Conservation (phyloP, 2,888 invertebrate species). For the Cremastobaeus sp. region DNA sequence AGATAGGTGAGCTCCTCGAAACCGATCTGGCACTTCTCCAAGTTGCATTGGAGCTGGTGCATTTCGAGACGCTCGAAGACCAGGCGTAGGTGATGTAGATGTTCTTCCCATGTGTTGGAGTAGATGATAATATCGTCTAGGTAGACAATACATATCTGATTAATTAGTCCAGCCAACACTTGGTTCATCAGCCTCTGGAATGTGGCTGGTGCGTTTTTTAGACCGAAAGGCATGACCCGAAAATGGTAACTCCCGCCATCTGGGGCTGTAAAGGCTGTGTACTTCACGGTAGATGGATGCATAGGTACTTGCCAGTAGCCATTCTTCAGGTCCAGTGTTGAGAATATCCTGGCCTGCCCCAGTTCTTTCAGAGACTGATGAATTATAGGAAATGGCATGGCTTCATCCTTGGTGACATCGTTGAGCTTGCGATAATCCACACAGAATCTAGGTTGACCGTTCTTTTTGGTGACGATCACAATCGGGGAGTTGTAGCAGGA, state of each 20-base stretch:
- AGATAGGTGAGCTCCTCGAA: slow-evolving; percentile 31
- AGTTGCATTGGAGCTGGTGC: slow-evolving; percentile 31
- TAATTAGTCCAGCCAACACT: slow-evolving; percentile 58
- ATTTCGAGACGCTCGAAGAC: slow-evolving; percentile 58
- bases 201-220: slow-evolving; percentile 47
- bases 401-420: slow-evolving; percentile 48
- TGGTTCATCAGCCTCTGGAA: slow-evolving; percentile 67
- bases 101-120: slow-evolving; percentile 54
- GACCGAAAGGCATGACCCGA: slow-evolving; percentile 64
- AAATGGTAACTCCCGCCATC: slow-evolving; percentile 65
- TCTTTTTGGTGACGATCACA: slow-evolving; percentile 53
- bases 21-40: neutral
- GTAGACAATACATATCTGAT: slow-evolving; percentile 62
- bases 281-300: neutral
- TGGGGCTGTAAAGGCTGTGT: slow-evolving; percentile 7
- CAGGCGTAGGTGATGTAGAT: slow-evolving; percentile 53
- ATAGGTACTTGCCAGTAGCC: slow-evolving; percentile 70
- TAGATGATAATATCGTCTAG: slow-evolving; percentile 68
- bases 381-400: slow-evolving; percentile 56
- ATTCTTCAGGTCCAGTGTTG: slow-evolving; percentile 65
- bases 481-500: slow-evolving; percentile 58
- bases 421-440: slow-evolving; percentile 64
- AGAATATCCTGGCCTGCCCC: slow-evolving; percentile 63
- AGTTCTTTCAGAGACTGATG: slow-evolving; percentile 61
- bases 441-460: slow-evolving; percentile 51